Evolutionary conservation across 2,113 vertebrate species (phyloP).

Genomic region (Pipa parva): DNA sequence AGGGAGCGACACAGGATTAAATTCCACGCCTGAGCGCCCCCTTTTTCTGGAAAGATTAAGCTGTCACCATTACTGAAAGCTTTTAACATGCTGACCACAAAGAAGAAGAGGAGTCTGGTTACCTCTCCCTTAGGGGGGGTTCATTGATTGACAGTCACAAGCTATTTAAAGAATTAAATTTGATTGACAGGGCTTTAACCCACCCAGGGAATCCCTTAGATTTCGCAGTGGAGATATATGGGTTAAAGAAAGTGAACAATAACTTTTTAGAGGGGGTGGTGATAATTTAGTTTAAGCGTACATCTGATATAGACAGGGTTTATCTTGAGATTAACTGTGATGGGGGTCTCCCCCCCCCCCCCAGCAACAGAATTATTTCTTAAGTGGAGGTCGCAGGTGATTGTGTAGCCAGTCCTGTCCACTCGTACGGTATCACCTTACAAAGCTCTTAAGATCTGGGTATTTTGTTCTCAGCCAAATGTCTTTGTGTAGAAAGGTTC

Average conservation of each 20-base stretch:
- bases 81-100: neutral
- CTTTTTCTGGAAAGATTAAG: neutral
- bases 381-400: slow-evolving; percentile 14
- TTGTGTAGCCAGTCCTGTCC: neutral
- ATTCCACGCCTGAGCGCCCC: neutral
- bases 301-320: neutral
- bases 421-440: slow-evolving; percentile 16
- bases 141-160: neutral
- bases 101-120: neutral
- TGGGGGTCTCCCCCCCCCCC: neutral
- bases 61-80: slow-evolving; percentile 4
- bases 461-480: slow-evolving; percentile 13
- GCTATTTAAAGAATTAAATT: neutral
- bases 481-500: neutral
- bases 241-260: neutral
- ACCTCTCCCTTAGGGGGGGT: neutral
- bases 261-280: too few relatives aligned
- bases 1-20: neutral
- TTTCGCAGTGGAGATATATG: neutral
- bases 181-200: neutral
- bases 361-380: neutral
- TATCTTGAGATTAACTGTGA: neutral
- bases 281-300: too few relatives aligned
- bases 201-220: neutral
- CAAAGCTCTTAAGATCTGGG: slow-evolving; percentile 18